Evolutionary conservation across 2,888 invertebrate species (phyloP).

Genomic region (Temnothorax ravouxi): DNA sequence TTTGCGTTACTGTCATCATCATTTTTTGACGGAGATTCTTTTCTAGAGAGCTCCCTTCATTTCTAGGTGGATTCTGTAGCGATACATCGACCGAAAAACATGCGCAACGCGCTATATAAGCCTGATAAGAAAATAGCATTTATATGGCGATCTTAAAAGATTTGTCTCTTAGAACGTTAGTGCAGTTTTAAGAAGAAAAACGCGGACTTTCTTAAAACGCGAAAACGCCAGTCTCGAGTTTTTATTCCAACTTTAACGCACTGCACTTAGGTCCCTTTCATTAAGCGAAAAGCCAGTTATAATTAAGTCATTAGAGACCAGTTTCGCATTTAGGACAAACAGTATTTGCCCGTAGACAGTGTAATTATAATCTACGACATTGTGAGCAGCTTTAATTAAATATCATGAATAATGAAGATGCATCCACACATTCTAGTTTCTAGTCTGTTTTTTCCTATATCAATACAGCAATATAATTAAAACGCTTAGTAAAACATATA

Average conservation of each 20-base stretch:
- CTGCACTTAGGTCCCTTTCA: conserved; percentile 33
- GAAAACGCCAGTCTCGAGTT: not conserved
- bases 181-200: conserved; percentile 22
- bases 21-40: conserved; percentile 71
- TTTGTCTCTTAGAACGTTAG: not conserved
- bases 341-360: not conserved
- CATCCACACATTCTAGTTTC: conserved; percentile 4
- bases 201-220: not conserved
- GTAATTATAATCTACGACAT: conserved; percentile 41
- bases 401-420: conserved; percentile 26
- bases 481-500: not conserved
- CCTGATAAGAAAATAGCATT: conserved; percentile 15
- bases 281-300: conserved; percentile 35
- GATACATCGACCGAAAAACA: conserved; percentile 50
- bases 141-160: conserved; percentile 12
- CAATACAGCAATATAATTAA: not conserved
- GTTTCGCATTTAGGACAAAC: conserved; percentile 13
- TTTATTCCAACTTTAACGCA: conserved; percentile 21
- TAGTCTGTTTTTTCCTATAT: not conserved
- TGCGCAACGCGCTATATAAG: not conserved
- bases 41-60: conserved; percentile 69
- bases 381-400: conserved; percentile 26
- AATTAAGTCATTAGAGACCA: conserved; percentile 41
- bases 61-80: conserved; percentile 23
- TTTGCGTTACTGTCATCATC: conserved; percentile 59